Conservation (phyloP, 1,140 invertebrate species). For the Drosophila sproati region DNA sequence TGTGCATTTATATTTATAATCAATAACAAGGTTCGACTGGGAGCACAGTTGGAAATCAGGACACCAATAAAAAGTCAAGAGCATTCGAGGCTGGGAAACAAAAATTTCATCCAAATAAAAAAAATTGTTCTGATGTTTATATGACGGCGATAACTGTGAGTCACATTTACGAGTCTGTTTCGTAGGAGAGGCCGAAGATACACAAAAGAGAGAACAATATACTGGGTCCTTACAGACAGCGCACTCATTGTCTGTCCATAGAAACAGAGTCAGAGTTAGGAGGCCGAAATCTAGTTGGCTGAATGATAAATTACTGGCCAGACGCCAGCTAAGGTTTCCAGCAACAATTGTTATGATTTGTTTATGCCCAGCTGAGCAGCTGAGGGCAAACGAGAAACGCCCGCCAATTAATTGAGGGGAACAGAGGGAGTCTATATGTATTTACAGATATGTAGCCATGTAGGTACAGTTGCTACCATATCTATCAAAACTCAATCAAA, state of each 20-base stretch:
- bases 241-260: slow-evolving; percentile 22
- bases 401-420: slow-evolving; percentile 43
- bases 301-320: slow-evolving; percentile 75
- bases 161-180: slow-evolving; percentile 22
- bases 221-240: slow-evolving; percentile 43
- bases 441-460: background rate
- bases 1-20: slow-evolving; percentile 49
- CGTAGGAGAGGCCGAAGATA: slow-evolving; percentile 10
- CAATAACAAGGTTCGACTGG: slow-evolving; percentile 59
- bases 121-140: slow-evolving; percentile 69
- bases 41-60: slow-evolving; percentile 78
- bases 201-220: slow-evolving; percentile 46
- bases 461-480: slow-evolving; percentile 43
- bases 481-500: slow-evolving; percentile 47
- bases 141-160: slow-evolving; percentile 59
- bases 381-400: slow-evolving; percentile 50
- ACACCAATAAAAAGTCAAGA: slow-evolving; percentile 70
- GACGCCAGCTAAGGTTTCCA: slow-evolving; percentile 44
- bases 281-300: slow-evolving; percentile 53
- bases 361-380: slow-evolving; percentile 63
- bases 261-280: slow-evolving; percentile 14
- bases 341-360: slow-evolving; percentile 69
- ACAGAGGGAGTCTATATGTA: background rate
- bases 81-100: slow-evolving; percentile 38
- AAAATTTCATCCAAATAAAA: slow-evolving; percentile 76